These are phyloP conservation scores for Malurus alboscapulatus DNA, from an alignment of 2,113 vertebrate genomes.

Conservation along the genomic window DNA sequence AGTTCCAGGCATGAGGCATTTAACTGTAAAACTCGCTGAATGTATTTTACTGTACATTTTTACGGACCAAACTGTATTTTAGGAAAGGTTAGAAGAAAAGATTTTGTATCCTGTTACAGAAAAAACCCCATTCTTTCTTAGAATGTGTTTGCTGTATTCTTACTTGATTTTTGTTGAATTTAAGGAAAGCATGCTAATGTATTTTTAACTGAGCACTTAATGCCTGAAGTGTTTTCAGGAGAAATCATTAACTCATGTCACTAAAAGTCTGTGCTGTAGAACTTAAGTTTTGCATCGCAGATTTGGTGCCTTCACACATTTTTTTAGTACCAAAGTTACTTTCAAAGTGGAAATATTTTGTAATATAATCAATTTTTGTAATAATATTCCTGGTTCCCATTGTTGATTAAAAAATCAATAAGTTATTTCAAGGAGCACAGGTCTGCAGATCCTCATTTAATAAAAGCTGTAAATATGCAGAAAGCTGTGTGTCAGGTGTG, in stretches of 20 bases:
- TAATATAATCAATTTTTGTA: not conserved
- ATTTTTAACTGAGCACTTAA: not conserved
- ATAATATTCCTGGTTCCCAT: not conserved
- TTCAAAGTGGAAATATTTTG: not conserved
- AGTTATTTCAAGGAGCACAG: not conserved
- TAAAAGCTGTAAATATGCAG: not conserved
- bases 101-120: not conserved
- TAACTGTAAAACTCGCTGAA: not conserved
- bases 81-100: not conserved
- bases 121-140: not conserved
- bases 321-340: not conserved
- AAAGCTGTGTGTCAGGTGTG: not conserved
- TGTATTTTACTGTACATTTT: not conserved
- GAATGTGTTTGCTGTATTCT: not conserved
- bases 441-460: not conserved
- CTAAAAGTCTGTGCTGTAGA: not conserved
- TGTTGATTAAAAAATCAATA: not conserved
- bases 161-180: not conserved
- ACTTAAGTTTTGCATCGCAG: not conserved
- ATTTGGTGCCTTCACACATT: accelerated
- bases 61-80: not conserved
- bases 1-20: not conserved
- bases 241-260: not conserved
- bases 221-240: not conserved
- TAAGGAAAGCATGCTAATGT: not conserved